Evolutionary conservation across 2,797 vertebrate genomes (phyloP).

Genomic region (Rhinoraja longicauda): DNA sequence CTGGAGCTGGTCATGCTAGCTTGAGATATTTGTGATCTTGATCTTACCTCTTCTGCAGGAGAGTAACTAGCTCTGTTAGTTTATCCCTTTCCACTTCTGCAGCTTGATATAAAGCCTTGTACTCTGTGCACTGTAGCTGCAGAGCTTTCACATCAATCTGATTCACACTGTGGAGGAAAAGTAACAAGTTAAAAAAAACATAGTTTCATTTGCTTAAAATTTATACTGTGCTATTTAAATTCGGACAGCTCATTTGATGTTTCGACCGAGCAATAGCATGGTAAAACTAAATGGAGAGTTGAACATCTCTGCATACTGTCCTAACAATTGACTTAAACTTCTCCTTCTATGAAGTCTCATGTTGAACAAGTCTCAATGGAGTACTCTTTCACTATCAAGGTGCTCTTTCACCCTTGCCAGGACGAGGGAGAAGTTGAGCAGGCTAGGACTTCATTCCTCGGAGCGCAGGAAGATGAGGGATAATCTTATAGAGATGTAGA

Average conservation of each 20-base stretch:
- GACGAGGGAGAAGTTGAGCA: too few species aligned
- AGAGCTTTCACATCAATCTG: constrained; percentile 49
- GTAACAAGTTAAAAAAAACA: background rate
- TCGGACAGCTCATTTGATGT: background rate
- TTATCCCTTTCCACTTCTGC: constrained; percentile 62
- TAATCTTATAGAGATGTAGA: too few species aligned
- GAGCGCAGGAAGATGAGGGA: too few species aligned
- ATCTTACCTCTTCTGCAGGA: constrained; percentile 59
- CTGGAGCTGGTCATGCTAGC: too few species aligned
- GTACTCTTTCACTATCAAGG: background rate
- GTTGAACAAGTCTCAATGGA: background rate
- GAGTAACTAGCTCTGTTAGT: constrained; percentile 61
- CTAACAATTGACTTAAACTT: background rate
- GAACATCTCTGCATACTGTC: background rate
- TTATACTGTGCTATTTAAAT: background rate
- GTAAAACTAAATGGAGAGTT: background rate
- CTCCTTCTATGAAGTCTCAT: background rate
- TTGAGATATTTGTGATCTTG: background rate
- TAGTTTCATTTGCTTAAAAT: background rate
- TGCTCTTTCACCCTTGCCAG: background rate
- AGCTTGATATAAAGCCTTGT: constrained; percentile 60
- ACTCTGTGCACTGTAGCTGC: constrained; percentile 58
- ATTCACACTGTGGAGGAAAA: constrained; percentile 29
- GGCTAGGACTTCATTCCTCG: too few species aligned
- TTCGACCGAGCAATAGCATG: background rate